These are phyloP conservation scores for Neodontobutis hainanensis DNA, from an alignment of 2,113 vertebrate species.

Conservation along the genomic window DNA sequence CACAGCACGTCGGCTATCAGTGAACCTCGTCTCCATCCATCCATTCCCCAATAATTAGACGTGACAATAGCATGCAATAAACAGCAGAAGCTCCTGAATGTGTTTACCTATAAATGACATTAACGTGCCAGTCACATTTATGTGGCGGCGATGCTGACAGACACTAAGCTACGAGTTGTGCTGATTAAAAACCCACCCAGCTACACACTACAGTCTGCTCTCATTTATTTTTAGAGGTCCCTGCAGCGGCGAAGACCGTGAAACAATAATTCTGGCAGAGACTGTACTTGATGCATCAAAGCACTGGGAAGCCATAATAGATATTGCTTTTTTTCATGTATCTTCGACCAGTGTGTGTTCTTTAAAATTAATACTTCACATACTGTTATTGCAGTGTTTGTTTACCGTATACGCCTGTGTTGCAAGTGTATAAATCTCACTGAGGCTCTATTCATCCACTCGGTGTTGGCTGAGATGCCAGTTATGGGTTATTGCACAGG, in stretches of 20 bases:
- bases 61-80: constrained; percentile 15
- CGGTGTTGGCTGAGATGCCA: constrained; percentile 40
- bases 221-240: constrained; percentile 70
- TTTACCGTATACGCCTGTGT: constrained; percentile 25
- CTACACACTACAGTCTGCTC: constrained; percentile 41
- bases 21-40: neutral
- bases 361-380: constrained; percentile 51
- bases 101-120: constrained; percentile 25
- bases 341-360: constrained; percentile 12
- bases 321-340: constrained; percentile 51
- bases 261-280: constrained; percentile 63
- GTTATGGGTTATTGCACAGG: constrained; percentile 40
- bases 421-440: constrained; percentile 38
- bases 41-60: constrained; percentile 6
- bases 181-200: constrained; percentile 69
- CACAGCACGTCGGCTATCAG: neutral
- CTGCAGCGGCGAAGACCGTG: constrained; percentile 60
- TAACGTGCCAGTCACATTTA: constrained; percentile 21
- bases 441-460: constrained; percentile 35
- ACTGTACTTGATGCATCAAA: constrained; percentile 52
- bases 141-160: constrained; percentile 26
- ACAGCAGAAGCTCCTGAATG: neutral
- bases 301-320: constrained; percentile 36
- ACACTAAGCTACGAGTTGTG: constrained; percentile 22
- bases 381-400: constrained; percentile 23